Evolutionary conservation across 2,888 invertebrate genomes (phyloP), one percentile per base, ranked within the genome.

Genomic region (Caenorhabditis sp.): DNA sequence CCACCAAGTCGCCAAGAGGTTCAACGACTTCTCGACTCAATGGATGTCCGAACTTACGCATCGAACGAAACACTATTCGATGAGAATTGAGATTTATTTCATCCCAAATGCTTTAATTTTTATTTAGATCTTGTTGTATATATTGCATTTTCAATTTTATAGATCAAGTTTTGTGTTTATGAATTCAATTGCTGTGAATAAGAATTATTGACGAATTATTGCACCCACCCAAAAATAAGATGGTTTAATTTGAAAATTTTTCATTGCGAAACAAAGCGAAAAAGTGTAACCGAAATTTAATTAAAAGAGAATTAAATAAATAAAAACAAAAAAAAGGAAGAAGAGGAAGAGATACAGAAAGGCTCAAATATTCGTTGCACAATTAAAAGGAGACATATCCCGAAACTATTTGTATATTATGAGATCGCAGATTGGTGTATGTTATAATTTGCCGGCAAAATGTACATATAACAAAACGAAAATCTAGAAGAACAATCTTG

Each of bases 1-100:
- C 68, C 77, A 20, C 66, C 73, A 17, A 77, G 76, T 56, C 65
- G 78, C 12, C 69, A 73, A 53, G 78, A 80, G 59, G 69, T 76
- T 43, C 74, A 75, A 62, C 65, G 77, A 12, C 69, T 77, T 0
- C 62, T 80, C 26, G 77, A 77, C 50, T 27, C 73, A 0, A 74
- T 78, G 57, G 71, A 77, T 43, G 66, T 67, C 10, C 26, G 74
- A 17, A 71, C 63, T 50, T 78, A 78, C 53, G 38, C 17, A 17
- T 54, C 53, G 8, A 54, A 53, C 50, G 62, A 62, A 3, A 53
- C 26, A 12, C 14, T 62, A 10, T 54, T 62, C 20, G 53, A 62
- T 38, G 25, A 59, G 25, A n/a, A 58, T 4, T 56, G 23, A 26
- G 10, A 23, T 23, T 5, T 21, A 4, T 3, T 27, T 7, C 10